Conservation (phyloP, 2,797 vertebrate species). For the Mareca strepera region DNA sequence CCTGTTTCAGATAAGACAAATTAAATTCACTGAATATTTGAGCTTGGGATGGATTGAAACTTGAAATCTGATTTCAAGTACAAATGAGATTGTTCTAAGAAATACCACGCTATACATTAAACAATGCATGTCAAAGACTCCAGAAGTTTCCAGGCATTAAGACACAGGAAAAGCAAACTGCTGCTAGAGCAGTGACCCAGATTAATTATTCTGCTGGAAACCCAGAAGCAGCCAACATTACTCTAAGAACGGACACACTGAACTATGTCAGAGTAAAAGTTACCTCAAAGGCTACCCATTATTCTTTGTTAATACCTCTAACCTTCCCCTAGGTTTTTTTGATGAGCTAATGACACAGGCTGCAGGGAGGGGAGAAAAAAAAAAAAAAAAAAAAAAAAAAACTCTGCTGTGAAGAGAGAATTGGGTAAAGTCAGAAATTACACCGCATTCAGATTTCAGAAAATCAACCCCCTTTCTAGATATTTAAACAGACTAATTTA, state of each 20-base stretch:
- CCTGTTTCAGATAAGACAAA: not conserved
- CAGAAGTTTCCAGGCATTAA: constrained; percentile 6
- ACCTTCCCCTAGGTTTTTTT: constrained; percentile 5
- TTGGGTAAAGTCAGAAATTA: not conserved
- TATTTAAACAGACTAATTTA: constrained; percentile 22
- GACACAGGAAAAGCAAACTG: not conserved
- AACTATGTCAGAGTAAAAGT: constrained; percentile 4
- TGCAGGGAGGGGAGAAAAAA: not conserved
- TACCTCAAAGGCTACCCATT: constrained; percentile 14
- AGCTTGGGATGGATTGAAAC: not conserved
- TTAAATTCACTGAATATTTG: not conserved
- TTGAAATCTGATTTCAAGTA: constrained; percentile 30
- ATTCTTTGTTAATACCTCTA: constrained; percentile 18
- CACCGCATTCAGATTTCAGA: not conserved
- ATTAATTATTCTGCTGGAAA: constrained; percentile 47
- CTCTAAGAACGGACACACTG: not conserved
- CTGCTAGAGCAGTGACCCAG: not conserved
- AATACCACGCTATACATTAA: not conserved
- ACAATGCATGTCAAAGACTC: not conserved
- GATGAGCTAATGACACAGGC: constrained; percentile 5
- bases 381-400: not conserved
- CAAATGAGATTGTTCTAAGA: not conserved
- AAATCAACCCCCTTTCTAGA: constrained; percentile 2
- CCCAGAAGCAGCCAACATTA: not conserved
- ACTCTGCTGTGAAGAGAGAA: not conserved